Evolutionary conservation across 2,797 vertebrate species (phyloP), one percentile per base, ranked within the genome.

Genomic region (Acipenser transmontanus): DNA sequence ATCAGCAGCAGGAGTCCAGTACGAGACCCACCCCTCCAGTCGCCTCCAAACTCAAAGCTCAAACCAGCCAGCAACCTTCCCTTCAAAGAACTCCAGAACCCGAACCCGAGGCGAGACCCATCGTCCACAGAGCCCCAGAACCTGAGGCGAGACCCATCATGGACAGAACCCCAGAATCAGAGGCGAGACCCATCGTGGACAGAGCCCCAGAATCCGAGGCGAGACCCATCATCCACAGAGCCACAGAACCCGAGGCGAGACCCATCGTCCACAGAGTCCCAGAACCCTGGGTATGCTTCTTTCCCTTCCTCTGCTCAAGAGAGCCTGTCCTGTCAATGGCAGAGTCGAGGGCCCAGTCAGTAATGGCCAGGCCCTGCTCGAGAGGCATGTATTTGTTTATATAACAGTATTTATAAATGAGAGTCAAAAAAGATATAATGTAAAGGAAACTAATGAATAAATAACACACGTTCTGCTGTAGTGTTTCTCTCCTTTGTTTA

Each of bases 1-100:
- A 84, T 54, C 80, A 84, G 70, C 78, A 66, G 59, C 75, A 77
- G 62, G 13, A 6, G 51, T 1, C 68, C 63, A 17, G 52, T 50
- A 47, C 14, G n/a, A 8, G 9, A 57, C 7, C 64, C 70, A 7
- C 50, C n/a, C 49, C 68, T 14, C 10, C 65, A 52, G 59, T 60
- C 12, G 47, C 69, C 7, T 13, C 47, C 54, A 11, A 34, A 51
- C n/a, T 9, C 1, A 57, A 59, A 47, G 47, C 65, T 47, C 20
- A 7, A 47, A 9, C 3, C 4, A 61, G 8, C 60, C n/a, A 34
- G 48, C 6, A 56, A 47, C 49, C 52, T 3, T n/a, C 67, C 9
- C 71, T n/a, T 8, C 50, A 63, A 47, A 13, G 7, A 6, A 34
- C 14, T 7, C 7, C 66, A 17, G 52, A 7, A 70, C 49, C 68